A percentile compares a stretch with the other conserved stretches of the same genome.
These are phyloP conservation scores for Limnephilus rhombicus DNA, from an alignment of 2,888 invertebrate species.

Conservation along the genomic window DNA sequence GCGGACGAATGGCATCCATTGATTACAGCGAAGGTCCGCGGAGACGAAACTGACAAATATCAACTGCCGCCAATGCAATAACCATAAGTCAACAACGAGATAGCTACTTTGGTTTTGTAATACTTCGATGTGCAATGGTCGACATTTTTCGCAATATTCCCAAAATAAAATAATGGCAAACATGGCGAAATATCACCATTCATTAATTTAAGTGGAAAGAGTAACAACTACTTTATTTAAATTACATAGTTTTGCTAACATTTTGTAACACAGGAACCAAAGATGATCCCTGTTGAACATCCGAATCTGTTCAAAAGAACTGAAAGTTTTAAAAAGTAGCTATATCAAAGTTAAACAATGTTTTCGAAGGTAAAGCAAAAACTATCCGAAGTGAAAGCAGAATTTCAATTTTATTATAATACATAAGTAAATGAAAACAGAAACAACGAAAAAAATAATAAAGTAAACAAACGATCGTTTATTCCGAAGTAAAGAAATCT, in stretches of 20 bases:
- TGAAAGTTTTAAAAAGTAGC: not conserved
- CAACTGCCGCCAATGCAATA: not conserved
- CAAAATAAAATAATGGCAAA: not conserved
- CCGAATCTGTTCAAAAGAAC: not conserved
- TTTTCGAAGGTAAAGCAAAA: not conserved
- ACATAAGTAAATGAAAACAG: not conserved
- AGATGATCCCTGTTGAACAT: not conserved
- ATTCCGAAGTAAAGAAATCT: not conserved
- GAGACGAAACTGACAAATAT: not conserved
- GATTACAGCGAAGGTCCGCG: not conserved
- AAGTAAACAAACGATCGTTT: too few species aligned
- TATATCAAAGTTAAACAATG: not conserved
- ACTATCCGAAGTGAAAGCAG: not conserved
- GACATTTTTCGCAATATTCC: not conserved
- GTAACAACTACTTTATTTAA: not conserved
- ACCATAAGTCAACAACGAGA: not conserved
- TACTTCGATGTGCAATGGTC: not conserved
- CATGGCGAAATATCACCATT: not conserved
- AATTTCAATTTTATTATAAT: not conserved
- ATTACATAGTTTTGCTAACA: not conserved
- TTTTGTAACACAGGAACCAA: not conserved
- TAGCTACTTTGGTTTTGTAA: not conserved
- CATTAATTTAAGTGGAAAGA: not conserved
- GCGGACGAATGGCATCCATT: not conserved
- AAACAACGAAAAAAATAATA: too few species aligned